Percentiles rank a stretch among this genome's conserved stretches.
Evolutionary conservation across 23 tunicate species (phyloP).

Genomic region (Corella eumyota): DNA sequence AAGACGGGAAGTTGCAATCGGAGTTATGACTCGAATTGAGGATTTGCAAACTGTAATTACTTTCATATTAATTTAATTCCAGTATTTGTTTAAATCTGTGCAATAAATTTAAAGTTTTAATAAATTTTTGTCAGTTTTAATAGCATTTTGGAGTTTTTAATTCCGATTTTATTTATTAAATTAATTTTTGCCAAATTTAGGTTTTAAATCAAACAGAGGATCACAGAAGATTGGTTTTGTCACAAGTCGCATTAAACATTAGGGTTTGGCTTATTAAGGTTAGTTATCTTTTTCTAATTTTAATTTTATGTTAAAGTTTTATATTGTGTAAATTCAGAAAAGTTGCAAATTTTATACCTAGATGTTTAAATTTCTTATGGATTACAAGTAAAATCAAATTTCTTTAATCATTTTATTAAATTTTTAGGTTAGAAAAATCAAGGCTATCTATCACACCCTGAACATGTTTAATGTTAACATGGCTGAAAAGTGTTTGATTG

Average conservation of each 20-base stretch:
- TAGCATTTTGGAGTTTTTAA: neutral
- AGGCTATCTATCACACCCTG: conserved; percentile 72
- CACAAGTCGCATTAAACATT: conserved; percentile 46
- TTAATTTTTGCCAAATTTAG: conserved; percentile 1
- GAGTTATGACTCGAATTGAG: conserved; percentile 60
- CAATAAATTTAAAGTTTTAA: too few relatives aligned
- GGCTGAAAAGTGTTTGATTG: conserved; percentile 78
- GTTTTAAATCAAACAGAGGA: conserved; percentile 65
- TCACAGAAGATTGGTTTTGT: conserved; percentile 32
- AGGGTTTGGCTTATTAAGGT: conserved; percentile 78
- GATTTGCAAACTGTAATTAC: conserved; percentile 34
- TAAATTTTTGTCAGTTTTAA: neutral
- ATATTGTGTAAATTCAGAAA: neutral
- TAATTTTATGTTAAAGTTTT: too few relatives aligned
- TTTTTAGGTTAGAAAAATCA: conserved; percentile 66
- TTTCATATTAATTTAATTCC: too few relatives aligned
- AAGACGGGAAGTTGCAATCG: conserved; percentile 44
- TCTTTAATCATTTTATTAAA: neutral
- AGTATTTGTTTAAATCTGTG: too few relatives aligned
- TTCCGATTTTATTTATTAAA: neutral
- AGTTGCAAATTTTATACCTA: neutral
- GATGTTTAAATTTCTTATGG: neutral
- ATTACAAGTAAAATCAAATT: neutral
- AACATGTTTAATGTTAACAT: conserved; percentile 62
- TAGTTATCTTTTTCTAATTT: too few relatives aligned